Base-by-base conservation (phyloP, 2,888 invertebrate genomes). In the Tetragonula carbonaria region DNA sequence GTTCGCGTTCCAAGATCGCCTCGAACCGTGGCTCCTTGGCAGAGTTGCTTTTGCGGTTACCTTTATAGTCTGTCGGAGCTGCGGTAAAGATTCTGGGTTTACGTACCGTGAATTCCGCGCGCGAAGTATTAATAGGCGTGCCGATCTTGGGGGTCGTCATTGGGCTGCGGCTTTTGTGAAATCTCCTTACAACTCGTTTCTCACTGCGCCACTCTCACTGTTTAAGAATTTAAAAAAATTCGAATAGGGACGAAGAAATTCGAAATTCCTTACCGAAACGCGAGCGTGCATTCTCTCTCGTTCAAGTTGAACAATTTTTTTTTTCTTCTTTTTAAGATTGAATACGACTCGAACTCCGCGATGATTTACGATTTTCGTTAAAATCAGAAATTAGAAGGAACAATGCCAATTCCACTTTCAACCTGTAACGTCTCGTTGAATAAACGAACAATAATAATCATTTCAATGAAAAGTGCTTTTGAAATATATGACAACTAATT, bases 1-100 rank as follows among this genome's bases (percentile, higher is more conserved):
- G 85, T 68, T 78, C 84, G 65, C 78, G 80, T 85, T 77, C 82
- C 75, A 78, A 78, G 81, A 81, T 87, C 81, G 75, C 67, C 71
- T 68, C 78, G 63, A 51, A 55, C 68, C 62, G 8, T 23, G 73
- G 63, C 70, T 73, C 63, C 78, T 51, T 78, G 67, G 67, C 78
- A 72, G 57, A 62, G 73, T 82, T 53, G 75, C 59, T 45, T 68
- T 2, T 74, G 75, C 65, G 80, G 76, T 80, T 80, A 80, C 70
- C 80, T 75, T 80, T 76, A 76, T 80, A 80, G 74, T 79, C 74
- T 45, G 57, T 78, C 38, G 72, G 66, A 38, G 79, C 75, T 53
- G 28, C 79, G 67, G 38, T 76, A 66, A 78, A 72, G 72, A 73
- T 81, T 72, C 78, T 72, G 66, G 51, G 38, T 78, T 81, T 78